Conservation (phyloP, 2,888 invertebrate genomes). For the Leptothorax acervorum region DNA sequence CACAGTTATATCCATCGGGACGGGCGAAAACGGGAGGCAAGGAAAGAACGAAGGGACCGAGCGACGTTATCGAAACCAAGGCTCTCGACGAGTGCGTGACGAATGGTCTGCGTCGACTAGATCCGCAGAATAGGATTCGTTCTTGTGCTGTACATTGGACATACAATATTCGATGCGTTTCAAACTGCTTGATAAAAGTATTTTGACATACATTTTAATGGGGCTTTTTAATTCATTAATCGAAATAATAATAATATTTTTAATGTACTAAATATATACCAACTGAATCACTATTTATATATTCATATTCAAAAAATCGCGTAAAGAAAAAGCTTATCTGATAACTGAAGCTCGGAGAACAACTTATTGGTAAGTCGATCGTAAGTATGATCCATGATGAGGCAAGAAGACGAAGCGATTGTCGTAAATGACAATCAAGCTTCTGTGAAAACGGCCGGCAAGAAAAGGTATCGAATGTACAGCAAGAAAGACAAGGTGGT, state of each 20-base stretch:
- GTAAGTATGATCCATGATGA: slow-evolving; percentile 33
- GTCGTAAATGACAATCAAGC: slow-evolving; percentile 80
- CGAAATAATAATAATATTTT: not conserved
- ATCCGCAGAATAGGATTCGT: slow-evolving; percentile 69
- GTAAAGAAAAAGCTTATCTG: not conserved
- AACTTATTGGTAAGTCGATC: not conserved
- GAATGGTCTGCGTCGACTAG: slow-evolving; percentile 83
- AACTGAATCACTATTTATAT: not conserved
- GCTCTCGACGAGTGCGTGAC: slow-evolving; percentile 85
- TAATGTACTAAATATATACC: not conserved
- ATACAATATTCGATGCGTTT: slow-evolving; percentile 79
- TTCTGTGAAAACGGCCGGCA: slow-evolving; percentile 64
- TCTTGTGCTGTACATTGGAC: slow-evolving; percentile 61
- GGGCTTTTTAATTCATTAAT: not conserved
- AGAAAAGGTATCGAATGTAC: not conserved
- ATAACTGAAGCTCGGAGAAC: not conserved
- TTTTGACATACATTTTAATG: not conserved
- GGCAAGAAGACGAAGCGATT: slow-evolving; percentile 62
- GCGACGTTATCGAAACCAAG: slow-evolving; percentile 82
- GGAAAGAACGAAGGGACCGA: slow-evolving; percentile 58
- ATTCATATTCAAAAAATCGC: not conserved
- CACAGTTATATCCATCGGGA: slow-evolving; percentile 64
- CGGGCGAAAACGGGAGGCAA: slow-evolving; percentile 54
- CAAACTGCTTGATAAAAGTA: not conserved
- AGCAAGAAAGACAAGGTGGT: slow-evolving; percentile 9